Percentiles rank a stretch among this genome's conserved stretches.
phyloP scores from a whole-genome alignment of 2,113 vertebrate species.

The Chaetops frenatus region DNA sequence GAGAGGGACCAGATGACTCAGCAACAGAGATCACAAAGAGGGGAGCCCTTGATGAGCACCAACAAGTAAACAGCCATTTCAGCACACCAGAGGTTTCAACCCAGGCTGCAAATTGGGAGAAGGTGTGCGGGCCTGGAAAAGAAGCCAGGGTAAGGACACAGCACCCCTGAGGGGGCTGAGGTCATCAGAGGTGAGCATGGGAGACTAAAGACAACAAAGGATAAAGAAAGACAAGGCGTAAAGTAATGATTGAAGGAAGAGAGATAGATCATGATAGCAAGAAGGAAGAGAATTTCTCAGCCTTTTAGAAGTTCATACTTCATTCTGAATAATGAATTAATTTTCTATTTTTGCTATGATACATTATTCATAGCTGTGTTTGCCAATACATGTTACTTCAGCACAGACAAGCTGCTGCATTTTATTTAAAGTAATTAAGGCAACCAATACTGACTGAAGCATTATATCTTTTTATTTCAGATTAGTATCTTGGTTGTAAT shows the following conservation, averaged over 20 bases:
- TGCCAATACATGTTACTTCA: neutral
- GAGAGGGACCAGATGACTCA: neutral
- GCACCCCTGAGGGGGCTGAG: neutral
- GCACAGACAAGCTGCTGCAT: neutral
- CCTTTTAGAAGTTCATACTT: neutral
- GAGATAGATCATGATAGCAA: neutral
- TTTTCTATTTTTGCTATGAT: neutral
- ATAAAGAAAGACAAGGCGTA: neutral
- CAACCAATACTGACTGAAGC: neutral
- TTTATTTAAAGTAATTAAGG: neutral
- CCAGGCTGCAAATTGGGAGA: neutral
- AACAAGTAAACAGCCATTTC: conserved; percentile 4
- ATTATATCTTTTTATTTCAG: neutral
- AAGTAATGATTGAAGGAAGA: neutral
- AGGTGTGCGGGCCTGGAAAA: neutral
- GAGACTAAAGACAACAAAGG: neutral
- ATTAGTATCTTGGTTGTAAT: neutral
- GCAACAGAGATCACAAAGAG: conserved; percentile 14
- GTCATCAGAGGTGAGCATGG: neutral
- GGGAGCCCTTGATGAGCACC: neutral
- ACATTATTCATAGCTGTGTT: neutral
- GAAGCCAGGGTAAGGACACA: neutral
- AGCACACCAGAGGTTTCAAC: neutral
- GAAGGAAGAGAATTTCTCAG: neutral
- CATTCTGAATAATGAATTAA: neutral